These are phyloP conservation scores for Drosophila aff. DNA, from an alignment of 1,140 invertebrate species.

Conservation along the genomic window DNA sequence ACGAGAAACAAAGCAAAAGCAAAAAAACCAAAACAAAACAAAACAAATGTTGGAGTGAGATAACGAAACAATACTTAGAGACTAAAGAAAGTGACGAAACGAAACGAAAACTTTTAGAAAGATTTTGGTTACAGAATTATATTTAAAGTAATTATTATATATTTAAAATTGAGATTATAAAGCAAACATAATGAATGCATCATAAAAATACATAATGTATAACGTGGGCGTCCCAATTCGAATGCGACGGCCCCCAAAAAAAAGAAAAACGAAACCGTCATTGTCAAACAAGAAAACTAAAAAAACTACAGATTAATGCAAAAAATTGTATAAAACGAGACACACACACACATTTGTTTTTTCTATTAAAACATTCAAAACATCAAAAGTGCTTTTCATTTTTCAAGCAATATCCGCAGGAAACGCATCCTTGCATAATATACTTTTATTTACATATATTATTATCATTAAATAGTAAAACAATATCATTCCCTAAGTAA, in stretches of 20 bases:
- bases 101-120: slow-evolving; percentile 74
- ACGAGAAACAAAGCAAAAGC: slow-evolving; percentile 1
- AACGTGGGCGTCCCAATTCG: slow-evolving; percentile 22
- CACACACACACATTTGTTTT: slow-evolving; percentile 53
- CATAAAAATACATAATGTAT: slow-evolving; percentile 37
- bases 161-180: slow-evolving; percentile 54
- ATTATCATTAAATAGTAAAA: slow-evolving; percentile 55
- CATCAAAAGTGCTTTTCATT: slow-evolving; percentile 51
- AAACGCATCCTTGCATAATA: not conserved
- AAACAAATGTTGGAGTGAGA: slow-evolving; percentile 83
- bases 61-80: slow-evolving; percentile 85
- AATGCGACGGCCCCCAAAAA: slow-evolving; percentile 15
- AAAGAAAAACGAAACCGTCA: slow-evolving; percentile 21
- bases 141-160: slow-evolving; percentile 61
- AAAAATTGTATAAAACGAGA: slow-evolving; percentile 64
- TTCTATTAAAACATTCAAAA: slow-evolving; percentile 74
- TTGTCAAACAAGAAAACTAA: slow-evolving; percentile 27
- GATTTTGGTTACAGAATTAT: slow-evolving; percentile 78
- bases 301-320: slow-evolving; percentile 31
- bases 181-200: slow-evolving; percentile 32
- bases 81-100: slow-evolving; percentile 75
- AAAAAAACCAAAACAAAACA: not conserved
- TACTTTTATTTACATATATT: slow-evolving; percentile 28
- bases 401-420: not conserved
- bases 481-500: slow-evolving; percentile 17